Evolutionary conservation across 2,888 invertebrate genomes (phyloP).

Genomic region (Drosophila neotestacea): DNA sequence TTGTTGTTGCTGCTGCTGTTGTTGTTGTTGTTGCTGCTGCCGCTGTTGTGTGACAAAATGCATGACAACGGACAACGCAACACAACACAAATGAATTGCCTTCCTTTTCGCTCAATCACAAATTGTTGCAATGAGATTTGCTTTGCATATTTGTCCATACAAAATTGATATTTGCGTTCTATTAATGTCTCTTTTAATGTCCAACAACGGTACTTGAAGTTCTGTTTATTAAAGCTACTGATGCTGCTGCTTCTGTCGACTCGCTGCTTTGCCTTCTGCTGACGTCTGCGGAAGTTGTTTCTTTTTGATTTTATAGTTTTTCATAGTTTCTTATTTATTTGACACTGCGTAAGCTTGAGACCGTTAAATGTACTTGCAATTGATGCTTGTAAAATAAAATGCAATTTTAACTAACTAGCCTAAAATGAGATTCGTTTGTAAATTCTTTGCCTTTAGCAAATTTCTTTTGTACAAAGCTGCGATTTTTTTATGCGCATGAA

Average conservation of each 20-base stretch:
- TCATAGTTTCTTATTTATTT: slow-evolving; percentile 47
- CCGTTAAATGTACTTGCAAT: slow-evolving; percentile 6
- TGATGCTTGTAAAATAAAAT: slow-evolving; percentile 34
- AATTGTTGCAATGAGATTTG: slow-evolving; percentile 51
- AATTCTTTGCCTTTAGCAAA: slow-evolving; percentile 56
- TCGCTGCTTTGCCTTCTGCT: slow-evolving; percentile 40
- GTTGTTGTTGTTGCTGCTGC: slow-evolving; percentile 57
- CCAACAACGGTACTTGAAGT: slow-evolving; percentile 31
- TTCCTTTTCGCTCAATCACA: slow-evolving; percentile 30
- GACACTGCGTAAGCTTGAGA: slow-evolving; percentile 27
- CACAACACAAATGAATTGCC: slow-evolving; percentile 33
- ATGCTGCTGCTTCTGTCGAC: slow-evolving; percentile 42
- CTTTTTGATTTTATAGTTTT: slow-evolving; percentile 63
- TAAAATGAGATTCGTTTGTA: slow-evolving; percentile 65
- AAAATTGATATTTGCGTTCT: slow-evolving; percentile 25
- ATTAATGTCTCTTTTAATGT: background rate
- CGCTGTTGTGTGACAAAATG: slow-evolving; percentile 74
- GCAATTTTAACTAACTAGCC: slow-evolving; percentile 34
- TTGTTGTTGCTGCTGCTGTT: slow-evolving; percentile 33
- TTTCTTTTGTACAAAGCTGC: slow-evolving; percentile 35
- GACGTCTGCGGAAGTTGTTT: slow-evolving; percentile 73
- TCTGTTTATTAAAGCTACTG: slow-evolving; percentile 31
- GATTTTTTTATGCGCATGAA: slow-evolving; percentile 62
- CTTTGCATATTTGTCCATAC: slow-evolving; percentile 35
- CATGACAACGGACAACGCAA: slow-evolving; percentile 71